A percentile compares a stretch with the other conserved stretches of the same genome.
phyloP scores from a whole-genome alignment of 2,888 invertebrate species.

The Heliconius cydno region DNA sequence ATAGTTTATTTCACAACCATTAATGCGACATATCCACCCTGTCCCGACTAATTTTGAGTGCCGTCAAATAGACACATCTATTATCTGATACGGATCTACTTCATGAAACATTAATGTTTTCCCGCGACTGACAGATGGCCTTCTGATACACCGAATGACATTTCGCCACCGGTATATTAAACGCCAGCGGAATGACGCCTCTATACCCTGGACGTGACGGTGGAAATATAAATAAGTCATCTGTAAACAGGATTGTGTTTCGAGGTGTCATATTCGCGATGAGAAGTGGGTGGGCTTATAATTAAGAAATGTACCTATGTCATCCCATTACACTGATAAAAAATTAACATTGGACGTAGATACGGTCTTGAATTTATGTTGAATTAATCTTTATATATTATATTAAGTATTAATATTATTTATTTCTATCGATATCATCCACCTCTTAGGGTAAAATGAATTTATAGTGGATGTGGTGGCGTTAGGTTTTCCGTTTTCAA shows the following conservation, averaged over 20 bases:
- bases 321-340: slow-evolving; percentile 49
- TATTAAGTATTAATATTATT: no score
- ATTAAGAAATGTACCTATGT: slow-evolving; percentile 50
- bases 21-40: slow-evolving; percentile 29
- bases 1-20: background rate
- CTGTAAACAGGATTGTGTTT: slow-evolving; percentile 47
- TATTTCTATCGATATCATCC: no score
- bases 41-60: slow-evolving; percentile 56
- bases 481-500: background rate
- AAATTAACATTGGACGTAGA: slow-evolving; percentile 15
- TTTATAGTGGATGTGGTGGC: background rate
- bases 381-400: background rate
- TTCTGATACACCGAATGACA: slow-evolving; percentile 66
- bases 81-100: slow-evolving; percentile 80
- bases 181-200: slow-evolving; percentile 50
- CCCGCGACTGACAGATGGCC: slow-evolving; percentile 72
- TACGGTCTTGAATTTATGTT: background rate
- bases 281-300: slow-evolving; percentile 50
- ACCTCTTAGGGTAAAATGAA: background rate
- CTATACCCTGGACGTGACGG: slow-evolving; percentile 38
- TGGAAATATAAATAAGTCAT: slow-evolving; percentile 46
- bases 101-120: slow-evolving; percentile 79
- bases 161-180: slow-evolving; percentile 52
- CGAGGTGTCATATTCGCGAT: slow-evolving; percentile 62
- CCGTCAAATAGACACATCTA: slow-evolving; percentile 74